These are phyloP conservation scores for Urocolius indicus DNA, from an alignment of 2,113 vertebrate species.

Conservation along the genomic window DNA sequence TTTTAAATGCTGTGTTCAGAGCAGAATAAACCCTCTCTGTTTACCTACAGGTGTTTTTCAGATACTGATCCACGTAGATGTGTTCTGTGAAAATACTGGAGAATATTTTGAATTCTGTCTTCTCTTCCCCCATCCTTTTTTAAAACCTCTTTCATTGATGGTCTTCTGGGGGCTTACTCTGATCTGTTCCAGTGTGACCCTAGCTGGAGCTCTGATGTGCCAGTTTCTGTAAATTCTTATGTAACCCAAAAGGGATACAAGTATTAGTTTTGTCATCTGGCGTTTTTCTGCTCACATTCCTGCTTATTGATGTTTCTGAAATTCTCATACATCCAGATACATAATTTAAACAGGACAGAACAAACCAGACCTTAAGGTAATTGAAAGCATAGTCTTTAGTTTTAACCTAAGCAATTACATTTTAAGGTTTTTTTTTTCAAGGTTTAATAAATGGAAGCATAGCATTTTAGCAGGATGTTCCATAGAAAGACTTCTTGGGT, in stretches of 20 bases:
- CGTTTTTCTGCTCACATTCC: background rate
- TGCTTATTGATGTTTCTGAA: background rate
- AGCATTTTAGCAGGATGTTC: background rate
- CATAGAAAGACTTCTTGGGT: background rate
- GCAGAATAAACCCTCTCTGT: background rate
- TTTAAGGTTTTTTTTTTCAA: background rate
- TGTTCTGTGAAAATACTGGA: background rate
- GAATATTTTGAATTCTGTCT: background rate
- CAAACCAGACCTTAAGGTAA: background rate
- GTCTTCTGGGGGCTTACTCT: background rate
- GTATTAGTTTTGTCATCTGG: background rate
- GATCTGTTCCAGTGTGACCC: background rate
- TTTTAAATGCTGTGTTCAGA: background rate
- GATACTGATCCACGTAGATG: background rate
- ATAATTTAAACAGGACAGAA: background rate
- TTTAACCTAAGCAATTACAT: background rate
- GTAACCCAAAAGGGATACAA: background rate
- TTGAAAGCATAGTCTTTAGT: background rate
- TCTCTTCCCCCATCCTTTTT: background rate
- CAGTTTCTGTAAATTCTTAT: background rate
- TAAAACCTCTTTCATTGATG: background rate
- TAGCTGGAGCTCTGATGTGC: background rate
- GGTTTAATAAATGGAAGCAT: background rate
- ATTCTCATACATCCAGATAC: background rate
- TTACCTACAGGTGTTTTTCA: background rate